Conservation (phyloP, 2,888 invertebrate species). For the Arenicola marina region DNA sequence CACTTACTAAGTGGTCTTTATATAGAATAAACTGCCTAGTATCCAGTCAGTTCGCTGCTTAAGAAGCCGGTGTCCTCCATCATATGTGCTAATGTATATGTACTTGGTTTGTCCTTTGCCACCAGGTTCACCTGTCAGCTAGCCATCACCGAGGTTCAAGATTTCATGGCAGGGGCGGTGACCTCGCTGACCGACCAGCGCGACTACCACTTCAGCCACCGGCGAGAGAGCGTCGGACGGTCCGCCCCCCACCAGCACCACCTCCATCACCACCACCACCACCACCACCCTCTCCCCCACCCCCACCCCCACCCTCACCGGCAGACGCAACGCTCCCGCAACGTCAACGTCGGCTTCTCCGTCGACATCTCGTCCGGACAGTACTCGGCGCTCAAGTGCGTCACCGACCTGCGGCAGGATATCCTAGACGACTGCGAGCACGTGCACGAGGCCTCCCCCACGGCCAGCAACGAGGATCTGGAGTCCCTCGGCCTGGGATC, state of each 20-base stretch:
- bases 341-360: slow-evolving; percentile 58
- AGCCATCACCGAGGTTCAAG: slow-evolving; percentile 69
- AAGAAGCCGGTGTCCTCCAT: too few relatives aligned
- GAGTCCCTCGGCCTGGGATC: neutral
- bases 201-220: slow-evolving; percentile 4
- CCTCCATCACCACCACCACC: slow-evolving; percentile 2
- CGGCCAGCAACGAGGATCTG: neutral
- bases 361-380: slow-evolving; percentile 36
- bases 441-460: neutral
- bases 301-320: slow-evolving; percentile 46
- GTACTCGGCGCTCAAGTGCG: slow-evolving; percentile 12
- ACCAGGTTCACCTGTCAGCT: slow-evolving; percentile 69
- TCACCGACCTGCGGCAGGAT: slow-evolving; percentile 20
- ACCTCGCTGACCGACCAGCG: neutral
- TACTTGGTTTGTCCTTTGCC: slow-evolving; percentile 24
- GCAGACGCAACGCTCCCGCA: slow-evolving; percentile 20
- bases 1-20: too few relatives aligned
- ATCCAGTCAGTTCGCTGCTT: too few relatives aligned
- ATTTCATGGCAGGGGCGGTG: neutral
- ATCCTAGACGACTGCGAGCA: slow-evolving; percentile 10
- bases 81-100: too few relatives aligned
- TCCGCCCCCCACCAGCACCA: neutral
- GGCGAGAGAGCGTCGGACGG: neutral
- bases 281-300: slow-evolving; percentile 29
- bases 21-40: too few relatives aligned